These are phyloP conservation scores for Tinea trinotella DNA, from an alignment of 2,888 invertebrate species.

Conservation along the genomic window DNA sequence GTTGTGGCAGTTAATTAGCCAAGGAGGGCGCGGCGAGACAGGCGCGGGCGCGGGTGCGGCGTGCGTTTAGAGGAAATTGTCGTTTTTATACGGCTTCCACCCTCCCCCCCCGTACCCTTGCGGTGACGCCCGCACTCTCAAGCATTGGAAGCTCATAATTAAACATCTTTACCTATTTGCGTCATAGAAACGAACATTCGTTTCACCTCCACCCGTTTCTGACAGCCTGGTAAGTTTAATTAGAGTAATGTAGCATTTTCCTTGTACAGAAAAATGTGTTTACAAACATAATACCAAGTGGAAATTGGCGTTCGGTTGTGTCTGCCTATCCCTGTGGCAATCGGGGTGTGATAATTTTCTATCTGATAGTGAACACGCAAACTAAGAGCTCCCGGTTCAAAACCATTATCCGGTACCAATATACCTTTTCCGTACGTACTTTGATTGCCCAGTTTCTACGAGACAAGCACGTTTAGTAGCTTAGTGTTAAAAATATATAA, in stretches of 20 bases:
- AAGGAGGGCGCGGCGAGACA: constrained; percentile 61
- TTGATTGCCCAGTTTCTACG: no score
- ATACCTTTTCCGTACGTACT: no score
- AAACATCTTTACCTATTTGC: constrained; percentile 11
- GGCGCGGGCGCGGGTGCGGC: constrained; percentile 68
- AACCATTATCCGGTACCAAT: no score
- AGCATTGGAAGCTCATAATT: constrained; percentile 11
- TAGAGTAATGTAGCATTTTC: not conserved
- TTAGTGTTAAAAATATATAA: no score
- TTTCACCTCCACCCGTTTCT: constrained; percentile 8
- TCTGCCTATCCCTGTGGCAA: no score
- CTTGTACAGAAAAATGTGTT: not conserved
- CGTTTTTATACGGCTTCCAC: constrained; percentile 69
- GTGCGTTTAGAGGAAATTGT: constrained; percentile 67
- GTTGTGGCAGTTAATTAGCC: constrained; percentile 67
- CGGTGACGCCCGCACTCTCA: constrained; percentile 16
- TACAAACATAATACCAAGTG: no score
- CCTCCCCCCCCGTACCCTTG: constrained; percentile 32
- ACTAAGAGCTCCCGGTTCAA: no score
- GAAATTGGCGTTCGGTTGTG: no score
- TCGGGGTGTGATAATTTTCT: no score
- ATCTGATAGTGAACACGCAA: no score
- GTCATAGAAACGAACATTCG: not conserved
- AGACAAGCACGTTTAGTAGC: no score
- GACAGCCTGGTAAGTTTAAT: not conserved